These are phyloP conservation scores for Reticulitermes speratus DNA, from an alignment of 1,140 invertebrate genomes.

Conservation along the genomic window DNA sequence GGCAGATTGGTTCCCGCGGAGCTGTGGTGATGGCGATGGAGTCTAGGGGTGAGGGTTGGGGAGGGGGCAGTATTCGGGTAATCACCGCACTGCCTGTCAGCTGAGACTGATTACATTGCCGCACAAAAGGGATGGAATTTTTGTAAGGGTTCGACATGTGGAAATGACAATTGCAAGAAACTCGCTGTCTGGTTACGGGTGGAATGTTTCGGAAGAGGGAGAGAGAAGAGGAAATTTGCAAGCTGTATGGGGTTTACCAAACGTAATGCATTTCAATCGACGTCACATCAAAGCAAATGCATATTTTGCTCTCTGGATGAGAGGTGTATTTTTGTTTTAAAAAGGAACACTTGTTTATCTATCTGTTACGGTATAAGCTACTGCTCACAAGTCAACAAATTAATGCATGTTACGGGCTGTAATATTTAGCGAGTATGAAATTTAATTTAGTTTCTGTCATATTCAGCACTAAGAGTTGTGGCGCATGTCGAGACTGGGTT, in stretches of 20 bases:
- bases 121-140: background rate
- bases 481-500: background rate
- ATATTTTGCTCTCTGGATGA: background rate
- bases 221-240: background rate
- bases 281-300: background rate
- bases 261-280: background rate
- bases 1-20: background rate
- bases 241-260: background rate
- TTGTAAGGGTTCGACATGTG: conserved; percentile 10
- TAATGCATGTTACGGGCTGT: background rate
- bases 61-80: background rate
- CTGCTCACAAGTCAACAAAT: background rate
- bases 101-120: background rate
- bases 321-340: background rate
- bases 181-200: background rate
- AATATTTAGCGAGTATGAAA: background rate
- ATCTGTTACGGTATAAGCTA: background rate
- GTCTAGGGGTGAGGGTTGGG: background rate
- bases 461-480: background rate
- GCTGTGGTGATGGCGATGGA: background rate
- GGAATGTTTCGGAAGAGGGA: background rate
- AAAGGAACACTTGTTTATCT: background rate
- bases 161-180: conserved; percentile 12
- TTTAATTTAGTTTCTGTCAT: conserved; percentile 8
- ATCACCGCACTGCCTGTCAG: conserved; percentile 2